Evolutionary conservation across 2,113 vertebrate species (phyloP), one percentile per base, ranked within the genome.

Genomic region (Casuarius casuarius): DNA sequence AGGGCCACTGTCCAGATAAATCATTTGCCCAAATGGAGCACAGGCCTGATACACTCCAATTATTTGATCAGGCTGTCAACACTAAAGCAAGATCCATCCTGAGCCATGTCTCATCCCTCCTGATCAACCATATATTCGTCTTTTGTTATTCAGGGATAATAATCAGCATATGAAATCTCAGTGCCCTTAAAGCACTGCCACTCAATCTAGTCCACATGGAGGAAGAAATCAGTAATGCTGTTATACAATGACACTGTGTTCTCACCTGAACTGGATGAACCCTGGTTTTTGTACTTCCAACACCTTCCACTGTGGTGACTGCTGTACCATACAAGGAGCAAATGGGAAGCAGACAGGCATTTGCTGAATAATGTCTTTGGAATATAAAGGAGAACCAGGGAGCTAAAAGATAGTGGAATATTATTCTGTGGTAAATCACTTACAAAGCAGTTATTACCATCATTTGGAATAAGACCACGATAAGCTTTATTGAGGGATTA

Each of bases 211-310:
- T 8, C 14, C 44, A 84, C 9, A 18, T 25, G 23, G 72, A 91
- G 17, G 44, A 86, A 87, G 2, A 52, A 89, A 85, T 10, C 5
- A 33, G 16, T 46, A 35, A 76, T 65, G 25, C 33, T 62, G 23
- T 26, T 54, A 77, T 9, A n/a, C 16, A 71, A 31, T 25, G 42
- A 44, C 28, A 18, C 22, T 26, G 12, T 35, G 9, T 13, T 92
- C 89, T 95, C 93, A 99, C 99, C 98, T 99, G 98, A 54, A 98
- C 98, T 0, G 98, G 98, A 92, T 98, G 98, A 92, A 99, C 89
- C 83, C 98, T 98, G 96, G 97, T 98, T 96, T 97, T 98, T 87
- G 98, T 98, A 98, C 95, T 98, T 95, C 98, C 98, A 66, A 98
- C 68, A 75, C 98, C 98, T 97, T 99, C 99, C 84, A 98, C 98